A percentile compares a stretch with the other conserved stretches of the same genome.
phyloP scores from a whole-genome alignment of 2,888 invertebrate genomes.

The Allygus modestus region DNA sequence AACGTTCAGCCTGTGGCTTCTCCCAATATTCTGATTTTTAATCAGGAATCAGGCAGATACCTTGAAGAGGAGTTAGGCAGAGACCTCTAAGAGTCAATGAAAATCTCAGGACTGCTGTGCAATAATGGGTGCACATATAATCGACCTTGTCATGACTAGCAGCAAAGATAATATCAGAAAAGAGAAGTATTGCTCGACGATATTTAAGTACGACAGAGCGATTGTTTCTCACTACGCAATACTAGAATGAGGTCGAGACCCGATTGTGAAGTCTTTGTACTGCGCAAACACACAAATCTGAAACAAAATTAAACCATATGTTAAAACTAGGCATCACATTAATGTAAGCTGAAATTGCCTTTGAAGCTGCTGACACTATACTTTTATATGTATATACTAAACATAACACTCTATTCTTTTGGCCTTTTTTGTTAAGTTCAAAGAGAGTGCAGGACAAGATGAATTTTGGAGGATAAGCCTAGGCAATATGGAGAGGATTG shows the following conservation, averaged over 20 bases:
- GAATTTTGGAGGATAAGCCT: too few relatives aligned
- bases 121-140: background rate
- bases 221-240: conserved; percentile 33
- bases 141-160: conserved; percentile 23
- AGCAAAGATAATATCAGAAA: conserved; percentile 31
- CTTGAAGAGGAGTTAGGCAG: too few relatives aligned
- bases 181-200: conserved; percentile 43
- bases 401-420: too few relatives aligned
- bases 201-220: background rate
- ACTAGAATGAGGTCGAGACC: conserved; percentile 80
- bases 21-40: too few relatives aligned
- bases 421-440: too few relatives aligned
- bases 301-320: conserved; percentile 73
- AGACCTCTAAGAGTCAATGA: background rate
- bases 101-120: background rate
- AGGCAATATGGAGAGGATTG: too few relatives aligned
- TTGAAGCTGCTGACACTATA: too few relatives aligned
- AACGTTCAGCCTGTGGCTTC: too few relatives aligned
- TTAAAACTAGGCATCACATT: conserved; percentile 68
- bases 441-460: too few relatives aligned
- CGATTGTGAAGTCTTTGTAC: conserved; percentile 95
- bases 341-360: conserved; percentile 22
- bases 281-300: conserved; percentile 96
- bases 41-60: too few relatives aligned
- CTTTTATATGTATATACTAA: too few relatives aligned